Conservation (phyloP, 2,113 vertebrate genomes). For the Semicossyphus pulcher region DNA sequence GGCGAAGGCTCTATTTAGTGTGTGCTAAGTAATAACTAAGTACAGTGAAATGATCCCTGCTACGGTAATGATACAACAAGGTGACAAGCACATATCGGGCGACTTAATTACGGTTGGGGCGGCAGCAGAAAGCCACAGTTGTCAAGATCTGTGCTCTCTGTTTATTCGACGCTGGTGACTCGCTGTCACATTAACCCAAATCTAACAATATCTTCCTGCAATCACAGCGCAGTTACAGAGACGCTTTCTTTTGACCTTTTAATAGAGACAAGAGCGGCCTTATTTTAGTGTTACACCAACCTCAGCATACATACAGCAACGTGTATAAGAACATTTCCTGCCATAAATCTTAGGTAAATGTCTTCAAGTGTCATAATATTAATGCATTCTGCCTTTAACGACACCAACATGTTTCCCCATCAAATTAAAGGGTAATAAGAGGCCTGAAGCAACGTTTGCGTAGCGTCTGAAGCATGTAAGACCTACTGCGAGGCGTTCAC, state of each 20-base stretch:
- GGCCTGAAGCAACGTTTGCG: constrained; percentile 49
- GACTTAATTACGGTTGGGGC: constrained; percentile 78
- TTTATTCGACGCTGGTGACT: constrained; percentile 70
- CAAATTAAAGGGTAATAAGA: constrained; percentile 50
- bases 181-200: constrained; percentile 59
- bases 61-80: constrained; percentile 80
- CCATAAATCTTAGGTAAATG: not conserved
- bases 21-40: constrained; percentile 82
- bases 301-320: not conserved
- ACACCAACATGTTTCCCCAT: constrained; percentile 12
- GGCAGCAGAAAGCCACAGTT: constrained; percentile 63
- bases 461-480: constrained; percentile 27
- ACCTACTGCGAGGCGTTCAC: constrained; percentile 15
- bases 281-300: not conserved
- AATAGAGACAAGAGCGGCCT: not conserved
- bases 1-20: constrained; percentile 82
- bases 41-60: constrained; percentile 75
- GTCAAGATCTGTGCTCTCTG: constrained; percentile 72
- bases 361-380: not conserved
- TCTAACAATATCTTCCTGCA: constrained; percentile 42
- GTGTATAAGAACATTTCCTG: not conserved
- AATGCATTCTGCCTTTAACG: constrained; percentile 27
- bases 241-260: constrained; percentile 24
- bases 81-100: constrained; percentile 78
- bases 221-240: not conserved